Percentiles rank a stretch among this genome's conserved stretches.
phyloP scores from a whole-genome alignment of 2,888 invertebrate species.

The Alitta virens region DNA sequence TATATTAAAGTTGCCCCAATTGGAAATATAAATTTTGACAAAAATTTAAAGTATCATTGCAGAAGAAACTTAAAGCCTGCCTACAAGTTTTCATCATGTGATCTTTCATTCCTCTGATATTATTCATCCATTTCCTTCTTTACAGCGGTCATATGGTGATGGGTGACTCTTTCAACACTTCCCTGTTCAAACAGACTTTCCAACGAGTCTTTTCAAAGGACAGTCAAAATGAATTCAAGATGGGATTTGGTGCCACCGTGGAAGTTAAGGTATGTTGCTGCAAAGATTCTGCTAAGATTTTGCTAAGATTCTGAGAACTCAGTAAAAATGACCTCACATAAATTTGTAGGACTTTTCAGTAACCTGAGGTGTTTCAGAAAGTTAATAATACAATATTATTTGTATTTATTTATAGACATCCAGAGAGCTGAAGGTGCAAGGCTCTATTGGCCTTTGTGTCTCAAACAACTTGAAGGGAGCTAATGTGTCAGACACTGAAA shows the following conservation, averaged over 20 bases:
- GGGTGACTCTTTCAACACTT: conserved; percentile 99
- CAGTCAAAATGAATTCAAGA: conserved; percentile 84
- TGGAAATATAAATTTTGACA: too few species aligned
- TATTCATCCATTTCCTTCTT: conserved; percentile 32
- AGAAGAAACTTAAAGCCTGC: too few species aligned
- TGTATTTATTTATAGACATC: conserved; percentile 66
- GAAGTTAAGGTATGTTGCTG: conserved; percentile 78
- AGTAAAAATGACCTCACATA: too few species aligned
- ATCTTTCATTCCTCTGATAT: too few species aligned
- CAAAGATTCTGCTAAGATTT: too few species aligned
- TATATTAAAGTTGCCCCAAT: too few species aligned
- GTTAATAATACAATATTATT: neutral
- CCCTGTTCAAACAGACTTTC: conserved; percentile 98
- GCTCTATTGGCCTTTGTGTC: conserved; percentile 95
- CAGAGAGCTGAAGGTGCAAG: conserved; percentile 88
- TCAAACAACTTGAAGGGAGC: conserved; percentile 88
- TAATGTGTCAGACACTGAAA: conserved; percentile 92
- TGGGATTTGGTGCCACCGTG: conserved; percentile 96
- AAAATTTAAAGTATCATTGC: too few species aligned
- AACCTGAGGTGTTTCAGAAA: too few species aligned
- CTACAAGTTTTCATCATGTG: too few species aligned
- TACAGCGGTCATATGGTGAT: conserved; percentile 96
- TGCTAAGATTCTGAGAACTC: too few species aligned
- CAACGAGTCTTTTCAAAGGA: conserved; percentile 94
- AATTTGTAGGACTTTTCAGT: too few species aligned